Percentiles rank a stretch among this genome's conserved stretches.
Conservation (phyloP, 2,113 vertebrate species). For the Furnarius figulus region DNA sequence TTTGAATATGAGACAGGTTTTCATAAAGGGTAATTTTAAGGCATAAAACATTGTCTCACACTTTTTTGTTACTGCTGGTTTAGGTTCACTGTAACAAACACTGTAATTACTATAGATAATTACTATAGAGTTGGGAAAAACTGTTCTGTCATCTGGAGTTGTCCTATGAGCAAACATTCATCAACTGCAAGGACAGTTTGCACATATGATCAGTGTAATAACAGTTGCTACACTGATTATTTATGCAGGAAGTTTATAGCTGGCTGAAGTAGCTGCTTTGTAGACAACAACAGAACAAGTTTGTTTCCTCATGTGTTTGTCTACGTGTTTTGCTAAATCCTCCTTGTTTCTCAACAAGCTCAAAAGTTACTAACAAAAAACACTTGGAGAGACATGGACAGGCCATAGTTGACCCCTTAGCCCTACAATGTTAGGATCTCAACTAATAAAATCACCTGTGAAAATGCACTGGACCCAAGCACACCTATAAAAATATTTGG, state of each 20-base stretch:
- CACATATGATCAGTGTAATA: background rate
- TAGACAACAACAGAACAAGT: background rate
- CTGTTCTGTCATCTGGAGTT: background rate
- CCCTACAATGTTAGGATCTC: background rate
- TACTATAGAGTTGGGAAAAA: background rate
- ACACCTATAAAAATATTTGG: background rate
- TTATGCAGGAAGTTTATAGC: background rate
- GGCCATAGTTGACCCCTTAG: background rate
- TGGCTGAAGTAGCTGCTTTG: background rate
- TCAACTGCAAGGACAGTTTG: background rate
- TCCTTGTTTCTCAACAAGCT: background rate
- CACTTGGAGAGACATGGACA: background rate
- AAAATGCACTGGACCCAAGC: background rate
- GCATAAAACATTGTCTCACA: background rate
- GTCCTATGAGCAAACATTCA: background rate
- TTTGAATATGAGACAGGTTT: background rate
- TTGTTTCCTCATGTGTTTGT: background rate
- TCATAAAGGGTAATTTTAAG: background rate
- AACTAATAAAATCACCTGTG: background rate
- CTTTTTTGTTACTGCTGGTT: background rate
- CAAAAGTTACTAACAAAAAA: background rate
- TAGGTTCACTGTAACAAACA: background rate
- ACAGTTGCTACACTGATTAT: background rate
- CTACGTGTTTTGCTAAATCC: background rate
- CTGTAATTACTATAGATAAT: background rate